phyloP scores from a whole-genome alignment of 2,113 vertebrate genomes.

The Drymodes brunneopygia region DNA sequence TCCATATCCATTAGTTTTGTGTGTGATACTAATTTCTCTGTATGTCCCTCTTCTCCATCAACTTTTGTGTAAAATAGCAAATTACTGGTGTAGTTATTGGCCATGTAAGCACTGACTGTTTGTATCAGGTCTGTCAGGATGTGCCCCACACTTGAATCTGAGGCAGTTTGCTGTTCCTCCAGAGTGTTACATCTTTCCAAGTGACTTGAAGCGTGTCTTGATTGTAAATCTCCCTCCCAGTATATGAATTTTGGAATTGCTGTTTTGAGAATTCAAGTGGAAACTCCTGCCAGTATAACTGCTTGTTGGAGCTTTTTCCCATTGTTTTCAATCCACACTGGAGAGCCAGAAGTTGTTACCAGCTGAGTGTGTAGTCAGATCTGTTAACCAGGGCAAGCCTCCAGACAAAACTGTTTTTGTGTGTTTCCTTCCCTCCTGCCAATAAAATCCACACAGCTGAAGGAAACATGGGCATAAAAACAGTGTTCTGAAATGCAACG shows the following conservation, averaged over 20 bases:
- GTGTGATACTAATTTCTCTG: background rate
- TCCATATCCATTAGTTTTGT: background rate
- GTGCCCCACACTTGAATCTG: background rate
- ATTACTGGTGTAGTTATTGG: background rate
- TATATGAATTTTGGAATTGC: background rate
- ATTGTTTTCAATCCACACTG: conserved; percentile 1
- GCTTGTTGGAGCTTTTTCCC: background rate
- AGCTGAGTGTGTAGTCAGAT: background rate
- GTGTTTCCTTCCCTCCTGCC: conserved; percentile 15
- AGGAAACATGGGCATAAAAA: conserved; percentile 25
- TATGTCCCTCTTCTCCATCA: background rate
- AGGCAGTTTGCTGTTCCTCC: background rate
- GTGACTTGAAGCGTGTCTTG: background rate
- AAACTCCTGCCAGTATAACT: conserved; percentile 5
- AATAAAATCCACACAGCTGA: conserved; percentile 12
- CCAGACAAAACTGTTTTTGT: conserved; percentile 27
- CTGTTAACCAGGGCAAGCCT: conserved; percentile 1
- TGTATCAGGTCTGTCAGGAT: background rate
- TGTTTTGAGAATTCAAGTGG: conserved; percentile 13
- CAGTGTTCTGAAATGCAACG: background rate
- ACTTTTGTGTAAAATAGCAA: background rate
- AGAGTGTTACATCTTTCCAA: background rate
- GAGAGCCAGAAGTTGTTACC: conserved; percentile 41
- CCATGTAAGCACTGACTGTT: background rate
- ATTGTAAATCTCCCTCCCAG: background rate